These are phyloP conservation scores for Semibalanus balanoides DNA, from an alignment of 1,140 invertebrate genomes.

Conservation along the genomic window DNA sequence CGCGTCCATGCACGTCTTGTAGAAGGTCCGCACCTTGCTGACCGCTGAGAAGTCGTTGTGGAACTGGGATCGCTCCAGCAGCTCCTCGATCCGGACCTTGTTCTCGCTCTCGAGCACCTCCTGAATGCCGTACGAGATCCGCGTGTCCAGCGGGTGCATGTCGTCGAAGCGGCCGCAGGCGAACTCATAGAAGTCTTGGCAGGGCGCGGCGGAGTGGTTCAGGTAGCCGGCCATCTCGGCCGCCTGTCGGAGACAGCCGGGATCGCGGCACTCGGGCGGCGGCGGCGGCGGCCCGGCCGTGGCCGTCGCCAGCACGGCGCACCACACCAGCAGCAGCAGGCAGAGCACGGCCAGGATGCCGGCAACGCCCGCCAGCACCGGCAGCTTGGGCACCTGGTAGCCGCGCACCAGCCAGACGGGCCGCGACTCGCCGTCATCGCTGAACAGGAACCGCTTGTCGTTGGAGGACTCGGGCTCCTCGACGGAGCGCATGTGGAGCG, in stretches of 20 bases:
- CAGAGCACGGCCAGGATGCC: background rate
- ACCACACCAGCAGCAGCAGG: background rate
- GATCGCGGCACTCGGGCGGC: background rate
- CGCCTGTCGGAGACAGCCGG: background rate
- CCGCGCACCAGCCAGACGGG: background rate
- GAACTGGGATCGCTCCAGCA: background rate
- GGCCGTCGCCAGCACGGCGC: too few species aligned
- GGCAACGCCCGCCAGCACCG: background rate
- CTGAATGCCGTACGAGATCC: background rate
- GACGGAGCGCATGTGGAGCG: background rate
- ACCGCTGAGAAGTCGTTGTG: background rate
- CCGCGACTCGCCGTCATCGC: background rate
- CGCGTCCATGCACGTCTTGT: background rate
- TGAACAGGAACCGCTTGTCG: background rate
- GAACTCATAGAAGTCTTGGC: background rate
- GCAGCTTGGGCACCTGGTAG: background rate
- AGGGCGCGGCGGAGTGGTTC: background rate
- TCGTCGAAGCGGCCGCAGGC: background rate
- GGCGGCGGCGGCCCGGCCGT: too few species aligned
- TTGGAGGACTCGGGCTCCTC: background rate
- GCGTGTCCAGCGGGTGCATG: background rate
- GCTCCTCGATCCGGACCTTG: background rate
- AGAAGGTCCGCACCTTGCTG: background rate
- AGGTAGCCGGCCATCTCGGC: background rate
- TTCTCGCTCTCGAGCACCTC: background rate